Evolutionary conservation across 2,797 vertebrate genomes (phyloP), one percentile per base, ranked within the genome.

Genomic region (Glossophaga mutica): DNA sequence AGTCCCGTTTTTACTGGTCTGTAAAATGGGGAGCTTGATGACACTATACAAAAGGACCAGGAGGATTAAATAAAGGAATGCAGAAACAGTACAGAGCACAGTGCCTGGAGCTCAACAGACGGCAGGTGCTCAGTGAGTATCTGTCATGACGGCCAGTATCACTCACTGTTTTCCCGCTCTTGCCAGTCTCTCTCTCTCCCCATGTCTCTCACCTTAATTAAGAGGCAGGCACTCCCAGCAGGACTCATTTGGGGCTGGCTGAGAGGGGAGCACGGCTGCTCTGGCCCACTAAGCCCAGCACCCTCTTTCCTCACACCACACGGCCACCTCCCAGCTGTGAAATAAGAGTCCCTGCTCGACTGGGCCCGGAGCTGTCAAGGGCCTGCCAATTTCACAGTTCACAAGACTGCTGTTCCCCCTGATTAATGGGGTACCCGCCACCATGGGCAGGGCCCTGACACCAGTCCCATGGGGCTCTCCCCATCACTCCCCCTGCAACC

Each of bases 371-470:
- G 94, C 93, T 73, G 78, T 81, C 92, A 95, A 55, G 83, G 93
- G 96, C 32, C 55, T 96, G 88, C 67, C 96, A 97, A 96, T 98
- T 98, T 98, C 97, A 97, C 96, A 96, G 94, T 96, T 96, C 94
- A 87, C 0, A 1, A 95, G 68, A 52, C 87, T 90, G 55, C 62
- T 42, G 42, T 62, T 94, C 46, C 89, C 96, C 92, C 67, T 87
- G 94, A 97, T 98, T 83, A 97, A 97, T 92, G 87, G 95, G 96
- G 92, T 87, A 59, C 91, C 89, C 73, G 93, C 76, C 95, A 88
- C 91, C 67, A 71, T 3, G 67, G 93, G 85, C 79, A 71, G 50
- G 81, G 85, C 81, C 7, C 0, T 97, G 91, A 94, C 85, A 89
- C 48, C 37, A 82, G 65, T 87, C 95, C 90, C 70, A 39, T 0